These are phyloP conservation scores for Psittacula derbiana DNA, from an alignment of 2,797 vertebrate genomes.

Conservation along the genomic window DNA sequence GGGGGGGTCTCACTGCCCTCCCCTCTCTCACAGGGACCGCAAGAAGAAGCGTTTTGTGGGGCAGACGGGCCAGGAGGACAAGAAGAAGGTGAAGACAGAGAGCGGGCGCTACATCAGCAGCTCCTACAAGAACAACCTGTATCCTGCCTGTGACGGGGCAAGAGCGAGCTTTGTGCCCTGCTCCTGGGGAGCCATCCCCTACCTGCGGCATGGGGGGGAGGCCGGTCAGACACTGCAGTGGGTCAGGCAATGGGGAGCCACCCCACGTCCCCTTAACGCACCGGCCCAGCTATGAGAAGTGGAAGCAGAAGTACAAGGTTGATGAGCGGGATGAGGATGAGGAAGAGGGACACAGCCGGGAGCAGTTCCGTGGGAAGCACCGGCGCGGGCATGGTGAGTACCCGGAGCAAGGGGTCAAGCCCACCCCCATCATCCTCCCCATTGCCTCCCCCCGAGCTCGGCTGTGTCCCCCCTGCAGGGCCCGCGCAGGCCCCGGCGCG, in stretches of 20 bases:
- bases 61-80: slow-evolving; percentile 84
- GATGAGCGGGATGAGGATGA: slow-evolving; percentile 82
- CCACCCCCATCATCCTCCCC: fast-evolving
- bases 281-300: slow-evolving; percentile 88
- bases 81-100: slow-evolving; percentile 88
- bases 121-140: slow-evolving; percentile 91
- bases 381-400: slow-evolving; percentile 46
- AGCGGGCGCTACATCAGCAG: slow-evolving; percentile 83
- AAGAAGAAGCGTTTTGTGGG: slow-evolving; percentile 93
- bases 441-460: neutral
- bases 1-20: neutral
- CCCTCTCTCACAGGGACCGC: slow-evolving; percentile 82
- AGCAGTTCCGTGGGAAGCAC: slow-evolving; percentile 66
- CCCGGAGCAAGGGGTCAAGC: fast-evolving
- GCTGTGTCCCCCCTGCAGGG: neutral
- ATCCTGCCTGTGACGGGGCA: slow-evolving; percentile 67
- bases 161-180: neutral
- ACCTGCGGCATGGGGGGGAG: fast-evolving
- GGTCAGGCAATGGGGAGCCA: fast-evolving
- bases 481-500: neutral
- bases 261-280: neutral
- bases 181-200: neutral
- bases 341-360: neutral
- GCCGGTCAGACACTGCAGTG: too few relatives aligned
- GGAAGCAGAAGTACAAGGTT: slow-evolving; percentile 94